A percentile compares a stretch with the other conserved stretches of the same genome.
Conservation (phyloP, 2,888 invertebrate species). For the Empis stercorea region DNA sequence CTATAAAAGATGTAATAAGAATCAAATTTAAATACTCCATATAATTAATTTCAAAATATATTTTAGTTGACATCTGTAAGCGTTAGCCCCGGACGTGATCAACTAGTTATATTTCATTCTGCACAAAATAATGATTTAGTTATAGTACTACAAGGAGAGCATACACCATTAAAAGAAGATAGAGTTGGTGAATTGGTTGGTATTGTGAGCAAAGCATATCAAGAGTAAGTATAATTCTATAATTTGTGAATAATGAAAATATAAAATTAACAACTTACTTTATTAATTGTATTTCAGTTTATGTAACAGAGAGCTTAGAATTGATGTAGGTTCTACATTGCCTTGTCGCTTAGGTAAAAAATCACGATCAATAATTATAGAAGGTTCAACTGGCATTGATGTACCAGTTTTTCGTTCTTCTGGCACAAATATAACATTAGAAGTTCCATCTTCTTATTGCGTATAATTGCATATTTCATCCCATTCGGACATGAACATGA, state of each 20-base stretch:
- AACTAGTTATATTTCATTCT: constrained; percentile 76
- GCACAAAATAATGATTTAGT: constrained; percentile 83
- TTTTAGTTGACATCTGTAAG: constrained; percentile 67
- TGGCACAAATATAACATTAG: constrained; percentile 30
- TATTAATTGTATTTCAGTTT: constrained; percentile 39
- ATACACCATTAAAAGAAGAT: constrained; percentile 44
- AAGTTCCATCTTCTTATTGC: constrained; percentile 35
- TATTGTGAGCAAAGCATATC: constrained; percentile 59
- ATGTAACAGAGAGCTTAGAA: constrained; percentile 54
- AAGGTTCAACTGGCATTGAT: constrained; percentile 27
- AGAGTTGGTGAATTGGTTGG: constrained; percentile 81
- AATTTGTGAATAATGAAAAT: background rate
- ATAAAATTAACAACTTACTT: background rate
- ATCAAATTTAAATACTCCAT: constrained; percentile 4
- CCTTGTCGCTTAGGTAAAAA: constrained; percentile 79
- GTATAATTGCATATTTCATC: constrained; percentile 15
- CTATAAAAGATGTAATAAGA: constrained; percentile 54
- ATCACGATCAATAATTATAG: constrained; percentile 36
- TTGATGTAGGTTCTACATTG: constrained; percentile 58
- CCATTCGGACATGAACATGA: too few relatives aligned
- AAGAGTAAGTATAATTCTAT: constrained; percentile 48
- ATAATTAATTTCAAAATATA: constrained; percentile 1
- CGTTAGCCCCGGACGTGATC: constrained; percentile 74
- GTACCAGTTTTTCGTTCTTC: constrained; percentile 30
- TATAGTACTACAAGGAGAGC: constrained; percentile 49